Conservation (phyloP, 2,797 vertebrate genomes). For the Chromis chromis region DNA sequence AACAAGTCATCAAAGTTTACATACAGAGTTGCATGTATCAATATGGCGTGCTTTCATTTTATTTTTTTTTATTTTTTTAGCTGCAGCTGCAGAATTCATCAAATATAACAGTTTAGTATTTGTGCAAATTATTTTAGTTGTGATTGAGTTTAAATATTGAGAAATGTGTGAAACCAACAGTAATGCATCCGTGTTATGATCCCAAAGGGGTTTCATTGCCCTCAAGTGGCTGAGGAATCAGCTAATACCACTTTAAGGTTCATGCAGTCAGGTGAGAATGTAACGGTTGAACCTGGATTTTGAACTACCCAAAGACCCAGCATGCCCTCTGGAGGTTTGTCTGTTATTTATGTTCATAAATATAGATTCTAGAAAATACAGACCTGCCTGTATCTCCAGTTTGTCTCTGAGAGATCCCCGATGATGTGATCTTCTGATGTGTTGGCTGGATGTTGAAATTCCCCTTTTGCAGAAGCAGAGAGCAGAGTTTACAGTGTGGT, state of each 20-base stretch:
- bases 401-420: not conserved
- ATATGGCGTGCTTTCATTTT: no score
- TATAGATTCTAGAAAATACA: not conserved
- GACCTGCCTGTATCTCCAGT: not conserved
- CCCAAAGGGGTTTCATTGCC: not conserved
- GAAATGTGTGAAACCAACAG: no score
- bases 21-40: no score
- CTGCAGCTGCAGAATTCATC: no score
- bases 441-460: not conserved
- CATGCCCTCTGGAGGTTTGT: not conserved
- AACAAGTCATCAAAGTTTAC: no score
- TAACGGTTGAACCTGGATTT: not conserved
- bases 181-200: not conserved
- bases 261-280: not conserved
- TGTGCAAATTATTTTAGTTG: no score
- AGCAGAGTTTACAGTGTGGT: constrained; percentile 9
- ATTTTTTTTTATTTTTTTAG: no score
- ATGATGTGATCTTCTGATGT: constrained; percentile 5
- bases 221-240: not conserved
- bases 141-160: no score
- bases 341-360: not conserved
- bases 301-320: not conserved
- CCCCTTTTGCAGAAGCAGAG: constrained; percentile 8
- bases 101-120: no score
- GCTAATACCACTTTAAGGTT: not conserved